A percentile compares a stretch with the other conserved stretches of the same genome.
Evolutionary conservation across 2,113 vertebrate species (phyloP).

Genomic region (Urocitellus parryii): DNA sequence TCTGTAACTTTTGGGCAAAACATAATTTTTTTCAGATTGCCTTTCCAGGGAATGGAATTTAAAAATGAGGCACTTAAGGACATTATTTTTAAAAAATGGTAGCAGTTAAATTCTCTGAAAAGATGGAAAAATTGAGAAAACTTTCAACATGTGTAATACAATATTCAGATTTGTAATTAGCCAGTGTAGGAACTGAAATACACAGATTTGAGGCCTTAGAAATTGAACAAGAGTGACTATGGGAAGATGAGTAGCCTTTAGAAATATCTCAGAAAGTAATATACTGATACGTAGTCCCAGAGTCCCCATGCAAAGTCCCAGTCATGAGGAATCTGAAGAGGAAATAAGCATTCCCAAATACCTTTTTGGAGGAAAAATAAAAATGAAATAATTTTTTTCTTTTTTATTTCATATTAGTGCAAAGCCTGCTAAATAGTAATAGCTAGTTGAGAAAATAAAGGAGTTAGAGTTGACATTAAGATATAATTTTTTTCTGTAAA

Average conservation of each 20-base stretch:
- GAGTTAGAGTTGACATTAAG: not conserved
- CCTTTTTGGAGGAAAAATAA: not conserved
- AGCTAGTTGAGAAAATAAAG: conserved; percentile 7
- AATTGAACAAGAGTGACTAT: conserved; percentile 19
- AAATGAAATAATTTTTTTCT: not conserved
- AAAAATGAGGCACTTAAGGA: not conserved
- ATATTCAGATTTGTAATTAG: conserved; percentile 38
- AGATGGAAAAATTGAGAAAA: conserved; percentile 16
- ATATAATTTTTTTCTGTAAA: conserved; percentile 31
- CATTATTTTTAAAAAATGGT: conserved; percentile 27
- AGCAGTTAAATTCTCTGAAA: conserved; percentile 23
- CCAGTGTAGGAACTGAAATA: not conserved
- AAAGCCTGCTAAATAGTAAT: conserved; percentile 14
- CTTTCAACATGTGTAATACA: not conserved
- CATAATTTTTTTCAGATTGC: conserved; percentile 26
- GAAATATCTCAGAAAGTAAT: not conserved
- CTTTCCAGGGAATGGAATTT: not conserved
- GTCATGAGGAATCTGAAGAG: conserved; percentile 6
- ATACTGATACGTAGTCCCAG: not conserved
- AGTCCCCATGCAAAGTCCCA: not conserved
- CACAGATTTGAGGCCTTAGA: not conserved
- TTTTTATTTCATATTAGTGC: not conserved
- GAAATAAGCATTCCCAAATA: not conserved
- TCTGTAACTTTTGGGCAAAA: conserved; percentile 36
- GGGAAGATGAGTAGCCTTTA: not conserved